Conservation (phyloP, 2,888 invertebrate species). For the Lycia hirtaria region DNA sequence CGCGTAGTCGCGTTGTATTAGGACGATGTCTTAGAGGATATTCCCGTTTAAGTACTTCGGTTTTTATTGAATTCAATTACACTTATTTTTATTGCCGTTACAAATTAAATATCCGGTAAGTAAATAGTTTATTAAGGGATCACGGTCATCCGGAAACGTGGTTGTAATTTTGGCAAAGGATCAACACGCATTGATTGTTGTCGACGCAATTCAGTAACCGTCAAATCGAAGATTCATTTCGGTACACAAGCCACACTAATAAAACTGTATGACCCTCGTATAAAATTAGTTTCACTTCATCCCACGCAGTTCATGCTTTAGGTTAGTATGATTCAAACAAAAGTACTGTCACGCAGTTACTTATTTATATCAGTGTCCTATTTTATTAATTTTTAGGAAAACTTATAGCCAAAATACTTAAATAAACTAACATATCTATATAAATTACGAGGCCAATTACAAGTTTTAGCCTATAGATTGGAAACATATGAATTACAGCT, state of each 20-base stretch:
- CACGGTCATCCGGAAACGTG: slow-evolving; percentile 9
- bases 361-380: not conserved
- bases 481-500: too few relatives aligned
- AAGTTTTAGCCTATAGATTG: too few relatives aligned
- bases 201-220: slow-evolving; percentile 24
- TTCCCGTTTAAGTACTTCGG: too few relatives aligned
- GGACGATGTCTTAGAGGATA: too few relatives aligned
- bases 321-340: slow-evolving; percentile 36
- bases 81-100: not conserved
- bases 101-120: slow-evolving; percentile 15
- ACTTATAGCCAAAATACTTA: too few relatives aligned
- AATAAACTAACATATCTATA: too few relatives aligned
- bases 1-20: too few relatives aligned
- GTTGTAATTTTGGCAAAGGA: slow-evolving; percentile 32
- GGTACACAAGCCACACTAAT: slow-evolving; percentile 37
- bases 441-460: too few relatives aligned
- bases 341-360: slow-evolving; percentile 22
- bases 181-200: slow-evolving; percentile 30
- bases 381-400: too few relatives aligned
- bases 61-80: too few relatives aligned
- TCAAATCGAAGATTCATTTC: slow-evolving; percentile 36
- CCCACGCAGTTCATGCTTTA: slow-evolving; percentile 39
- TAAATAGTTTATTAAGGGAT: slow-evolving; percentile 8
- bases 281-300: slow-evolving; percentile 39
- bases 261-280: slow-evolving; percentile 40